Percentiles rank a stretch among this genome's conserved stretches.
phyloP scores from a whole-genome alignment of 2,797 vertebrate species.

The Potorous gilbertii region DNA sequence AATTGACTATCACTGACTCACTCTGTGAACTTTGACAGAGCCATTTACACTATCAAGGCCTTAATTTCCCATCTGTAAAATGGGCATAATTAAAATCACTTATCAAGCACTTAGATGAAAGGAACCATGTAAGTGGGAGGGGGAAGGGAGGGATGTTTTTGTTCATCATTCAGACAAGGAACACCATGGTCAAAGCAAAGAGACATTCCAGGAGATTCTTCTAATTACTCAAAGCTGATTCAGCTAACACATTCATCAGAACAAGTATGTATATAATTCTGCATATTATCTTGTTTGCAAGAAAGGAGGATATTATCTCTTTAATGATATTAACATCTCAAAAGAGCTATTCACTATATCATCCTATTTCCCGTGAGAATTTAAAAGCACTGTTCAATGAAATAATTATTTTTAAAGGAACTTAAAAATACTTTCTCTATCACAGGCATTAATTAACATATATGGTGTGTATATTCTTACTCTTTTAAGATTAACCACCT shows the following conservation, averaged over 20 bases:
- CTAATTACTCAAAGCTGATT: conserved; percentile 69
- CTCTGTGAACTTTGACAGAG: conserved; percentile 27
- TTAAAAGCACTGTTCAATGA: conserved; percentile 62
- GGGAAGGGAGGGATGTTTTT: conserved; percentile 48
- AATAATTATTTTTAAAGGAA: conserved; percentile 58
- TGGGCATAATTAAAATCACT: conserved; percentile 64
- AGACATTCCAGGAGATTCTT: conserved; percentile 36
- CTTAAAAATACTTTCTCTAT: conserved; percentile 58
- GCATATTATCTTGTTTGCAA: conserved; percentile 29
- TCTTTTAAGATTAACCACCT: conserved; percentile 69
- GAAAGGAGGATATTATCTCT: conserved; percentile 40
- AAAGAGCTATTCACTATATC: conserved; percentile 53
- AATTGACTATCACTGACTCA: conserved; percentile 5
- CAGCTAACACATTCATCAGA: conserved; percentile 62
- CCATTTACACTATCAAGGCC: conserved; percentile 57
- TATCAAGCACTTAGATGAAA: conserved; percentile 61
- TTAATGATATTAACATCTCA: conserved; percentile 46
- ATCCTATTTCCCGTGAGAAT: conserved; percentile 61
- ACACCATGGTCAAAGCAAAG: conserved; percentile 58
- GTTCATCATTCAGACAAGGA: conserved; percentile 49
- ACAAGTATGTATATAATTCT: conserved; percentile 45
- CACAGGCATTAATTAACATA: conserved; percentile 51
- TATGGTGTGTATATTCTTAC: conserved; percentile 41
- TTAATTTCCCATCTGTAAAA: conserved; percentile 64
- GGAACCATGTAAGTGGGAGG: conserved; percentile 42